Evolutionary conservation across 2,797 vertebrate species (phyloP), one percentile per base, ranked within the genome.

Genomic region (Melopsittacus undulatus): DNA sequence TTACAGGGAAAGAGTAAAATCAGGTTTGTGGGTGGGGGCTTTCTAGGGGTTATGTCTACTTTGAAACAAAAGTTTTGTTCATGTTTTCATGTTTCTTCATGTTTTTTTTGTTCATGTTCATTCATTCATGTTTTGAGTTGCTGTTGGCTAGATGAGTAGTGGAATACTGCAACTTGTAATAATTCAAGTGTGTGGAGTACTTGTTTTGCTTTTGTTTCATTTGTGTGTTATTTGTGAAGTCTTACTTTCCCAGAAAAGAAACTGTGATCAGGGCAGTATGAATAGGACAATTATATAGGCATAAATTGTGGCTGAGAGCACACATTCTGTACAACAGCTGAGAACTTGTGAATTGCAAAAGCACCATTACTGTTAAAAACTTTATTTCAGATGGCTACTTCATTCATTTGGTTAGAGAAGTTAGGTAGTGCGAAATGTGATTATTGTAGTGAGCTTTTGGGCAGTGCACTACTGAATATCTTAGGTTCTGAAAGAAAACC

Each of bases 1-100:
- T 83, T 77, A 67, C 27, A 70, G 34, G 27, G 19, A 34, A 69
- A 70, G 63, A 59, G 34, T 40, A 70, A 64, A 61, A 51, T 26
- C 7, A 8, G 10, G 5, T 40, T 27, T 23, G 7, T 10, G 26
- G 1, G 10, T 2, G 18, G 1, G n/a, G 9, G 20, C 30, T 66
- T 76, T 19, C 9, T 66, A 36, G 42, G 46, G 14, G 16, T 51
- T 75, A 8, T 13, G 6, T 54, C 36, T 56, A 15, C 1, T 17
- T 70, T 57, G 20, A 45, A 45, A 45, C 43, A 45, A 20, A 45
- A 45, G 43, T 20, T 45, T 20, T 43, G 43, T 43, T 45, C 43
- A 45, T 20, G 18, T 45, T 45, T 45, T 45, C 19, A 20, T 20
- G 43, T 45, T 45, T 45, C 19, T 43, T 43, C 19, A 43, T 43